Evolutionary conservation across 2,888 invertebrate genomes (phyloP).

Genomic region (Branchipolynoe longqiensis): DNA sequence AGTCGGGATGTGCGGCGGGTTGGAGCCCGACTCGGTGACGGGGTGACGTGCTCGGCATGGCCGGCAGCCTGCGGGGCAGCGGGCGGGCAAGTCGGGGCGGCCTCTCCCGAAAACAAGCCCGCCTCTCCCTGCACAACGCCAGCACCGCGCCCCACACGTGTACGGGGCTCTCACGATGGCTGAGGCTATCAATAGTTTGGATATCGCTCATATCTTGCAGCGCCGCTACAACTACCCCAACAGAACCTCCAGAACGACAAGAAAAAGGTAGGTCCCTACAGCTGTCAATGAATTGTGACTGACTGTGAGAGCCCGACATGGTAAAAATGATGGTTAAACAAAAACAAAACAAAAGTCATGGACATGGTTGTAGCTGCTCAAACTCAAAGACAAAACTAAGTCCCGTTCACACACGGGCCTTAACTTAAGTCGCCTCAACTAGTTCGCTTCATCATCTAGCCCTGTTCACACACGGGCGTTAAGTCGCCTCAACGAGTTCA

Average conservation of each 20-base stretch:
- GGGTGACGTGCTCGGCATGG: constrained; percentile 8
- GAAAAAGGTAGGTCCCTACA: constrained; percentile 42
- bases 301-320: too few species aligned
- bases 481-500: too few species aligned
- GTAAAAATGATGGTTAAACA: too few species aligned
- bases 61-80: constrained; percentile 19
- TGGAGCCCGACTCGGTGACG: background rate
- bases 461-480: too few species aligned
- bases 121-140: background rate
- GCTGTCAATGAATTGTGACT: too few species aligned
- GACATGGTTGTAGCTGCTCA: too few species aligned
- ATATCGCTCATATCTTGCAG: constrained; percentile 16
- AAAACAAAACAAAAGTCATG: too few species aligned
- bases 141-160: background rate
- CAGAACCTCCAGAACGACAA: constrained; percentile 7
- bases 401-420: too few species aligned
- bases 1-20: background rate
- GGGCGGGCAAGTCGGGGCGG: constrained; percentile 12
- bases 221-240: background rate
- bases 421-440: too few species aligned
- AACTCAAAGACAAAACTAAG: too few species aligned
- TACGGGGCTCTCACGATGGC: background rate
- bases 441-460: too few species aligned
- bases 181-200: constrained; percentile 14
- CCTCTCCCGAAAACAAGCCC: constrained; percentile 24